These are phyloP conservation scores for Dichetophora obliterata DNA, from an alignment of 2,888 invertebrate species.

Conservation along the genomic window DNA sequence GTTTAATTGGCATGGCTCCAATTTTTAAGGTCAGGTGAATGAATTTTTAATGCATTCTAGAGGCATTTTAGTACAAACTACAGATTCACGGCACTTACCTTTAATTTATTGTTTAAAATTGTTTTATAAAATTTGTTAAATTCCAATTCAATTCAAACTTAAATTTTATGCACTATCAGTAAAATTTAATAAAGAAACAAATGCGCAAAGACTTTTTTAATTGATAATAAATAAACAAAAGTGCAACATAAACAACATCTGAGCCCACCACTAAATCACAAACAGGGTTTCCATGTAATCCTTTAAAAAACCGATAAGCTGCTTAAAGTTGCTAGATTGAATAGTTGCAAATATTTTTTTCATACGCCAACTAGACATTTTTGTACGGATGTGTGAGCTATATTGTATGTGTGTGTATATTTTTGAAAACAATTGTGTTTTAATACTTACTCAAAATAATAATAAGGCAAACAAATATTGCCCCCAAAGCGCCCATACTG, in stretches of 20 bases:
- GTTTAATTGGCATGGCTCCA: too few relatives aligned
- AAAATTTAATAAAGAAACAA: not conserved
- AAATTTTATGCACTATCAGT: too few relatives aligned
- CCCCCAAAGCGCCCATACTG: slow-evolving; percentile 96
- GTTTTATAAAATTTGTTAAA: too few relatives aligned
- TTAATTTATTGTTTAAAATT: too few relatives aligned
- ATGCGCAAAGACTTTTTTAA: slow-evolving; percentile 20
- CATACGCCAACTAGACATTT: not conserved
- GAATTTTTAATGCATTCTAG: too few relatives aligned
- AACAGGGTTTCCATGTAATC: slow-evolving; percentile 28
- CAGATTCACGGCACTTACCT: too few relatives aligned
- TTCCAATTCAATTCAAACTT: too few relatives aligned
- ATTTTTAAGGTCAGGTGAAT: too few relatives aligned
- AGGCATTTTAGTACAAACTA: too few relatives aligned
- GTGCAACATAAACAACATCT: not conserved
- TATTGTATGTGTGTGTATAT: too few relatives aligned
- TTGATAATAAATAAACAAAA: slow-evolving; percentile 8
- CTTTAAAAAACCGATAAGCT: not conserved
- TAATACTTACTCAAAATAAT: slow-evolving; percentile 92
- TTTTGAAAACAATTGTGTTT: not conserved
- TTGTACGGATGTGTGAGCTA: not conserved
- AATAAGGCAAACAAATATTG: slow-evolving; percentile 96
- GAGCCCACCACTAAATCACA: slow-evolving; percentile 19
- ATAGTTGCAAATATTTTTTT: not conserved
- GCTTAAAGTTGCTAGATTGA: not conserved